A percentile compares a stretch with the other conserved stretches of the same genome.
Conservation (phyloP, 2,888 invertebrate genomes). For the Melinopterus prodromus region DNA sequence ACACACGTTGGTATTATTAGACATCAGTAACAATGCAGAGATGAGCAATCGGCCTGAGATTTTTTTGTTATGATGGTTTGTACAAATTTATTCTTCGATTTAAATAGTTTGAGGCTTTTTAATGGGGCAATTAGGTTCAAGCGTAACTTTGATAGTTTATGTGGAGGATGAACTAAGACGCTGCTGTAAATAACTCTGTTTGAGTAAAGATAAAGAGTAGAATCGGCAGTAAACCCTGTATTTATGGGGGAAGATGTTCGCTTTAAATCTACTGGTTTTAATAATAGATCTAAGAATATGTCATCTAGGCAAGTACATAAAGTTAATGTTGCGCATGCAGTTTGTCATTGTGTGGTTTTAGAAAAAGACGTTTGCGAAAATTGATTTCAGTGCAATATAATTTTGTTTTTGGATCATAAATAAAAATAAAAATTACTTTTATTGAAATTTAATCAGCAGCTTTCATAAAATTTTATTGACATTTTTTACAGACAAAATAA, state of each 20-base stretch:
- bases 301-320: neutral
- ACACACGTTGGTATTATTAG: neutral
- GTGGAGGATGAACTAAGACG: neutral
- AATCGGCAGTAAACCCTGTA: neutral
- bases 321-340: neutral
- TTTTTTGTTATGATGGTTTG: neutral
- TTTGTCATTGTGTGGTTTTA: no score
- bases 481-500: no score
- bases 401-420: no score
- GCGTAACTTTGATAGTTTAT: neutral
- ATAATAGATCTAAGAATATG: neutral
- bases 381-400: no score
- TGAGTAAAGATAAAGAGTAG: neutral
- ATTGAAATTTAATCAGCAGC: no score
- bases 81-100: neutral
- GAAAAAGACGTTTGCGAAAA: no score
- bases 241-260: constrained; percentile 4
- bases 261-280: neutral
- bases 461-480: no score
- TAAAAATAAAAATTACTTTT: no score
- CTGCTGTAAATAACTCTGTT: neutral
- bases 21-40: neutral
- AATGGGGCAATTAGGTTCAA: neutral
- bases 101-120: neutral
- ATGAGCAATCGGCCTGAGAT: neutral